Base-by-base conservation (phyloP, 2,888 invertebrate species). In the Cephus rjabovi region DNA sequence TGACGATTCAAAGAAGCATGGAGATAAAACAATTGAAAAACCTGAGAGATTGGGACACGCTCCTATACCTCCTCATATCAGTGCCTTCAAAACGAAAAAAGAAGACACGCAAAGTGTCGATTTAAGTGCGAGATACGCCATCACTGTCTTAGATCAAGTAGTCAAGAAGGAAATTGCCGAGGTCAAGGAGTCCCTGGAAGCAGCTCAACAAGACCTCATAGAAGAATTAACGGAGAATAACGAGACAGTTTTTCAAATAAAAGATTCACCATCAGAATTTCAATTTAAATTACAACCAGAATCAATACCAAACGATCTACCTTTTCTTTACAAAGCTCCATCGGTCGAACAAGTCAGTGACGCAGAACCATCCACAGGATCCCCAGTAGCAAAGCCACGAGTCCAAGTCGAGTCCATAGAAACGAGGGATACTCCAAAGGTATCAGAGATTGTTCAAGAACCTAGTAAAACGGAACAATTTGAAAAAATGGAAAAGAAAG, bases 221-320 rank as follows among this genome's bases (percentile, higher is more conserved):
- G 95, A 94, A 86, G 94, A 95, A 82, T 93, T 95, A 12, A 95
- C 94, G 82, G 94, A 94, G 75, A 94, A 94, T 87, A 94, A 94
- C 83, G 91, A 92, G 76, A 91, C 90, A 68, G 87, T 91, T 56
- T 88, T 92, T 37, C 91, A 91, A 78, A 92, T 92, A 12, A 95
- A 95, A 85, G 95, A 95, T 83, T 95, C 95, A 0, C 95, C 95
- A 4, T 95, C 95, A 1, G 95, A 96, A 89, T 96, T 96, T 86
- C 95, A 95, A 87, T 95, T 96, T 77, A 95, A 94, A 90, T 91
- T 94, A 3, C 89, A 91, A 83, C 93, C 94, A 31, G 94, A 94
- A 90, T 93, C 93, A 31, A 94, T 94, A 73, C 93, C 93, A 70
- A 94, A 94, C 88, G 94, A 94, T 88, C 91, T 94, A 74, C 92